Percentiles rank a stretch among this genome's conserved stretches.
phyloP scores from a whole-genome alignment of 2,797 vertebrate species.

The Gastrophryne carolinensis region DNA sequence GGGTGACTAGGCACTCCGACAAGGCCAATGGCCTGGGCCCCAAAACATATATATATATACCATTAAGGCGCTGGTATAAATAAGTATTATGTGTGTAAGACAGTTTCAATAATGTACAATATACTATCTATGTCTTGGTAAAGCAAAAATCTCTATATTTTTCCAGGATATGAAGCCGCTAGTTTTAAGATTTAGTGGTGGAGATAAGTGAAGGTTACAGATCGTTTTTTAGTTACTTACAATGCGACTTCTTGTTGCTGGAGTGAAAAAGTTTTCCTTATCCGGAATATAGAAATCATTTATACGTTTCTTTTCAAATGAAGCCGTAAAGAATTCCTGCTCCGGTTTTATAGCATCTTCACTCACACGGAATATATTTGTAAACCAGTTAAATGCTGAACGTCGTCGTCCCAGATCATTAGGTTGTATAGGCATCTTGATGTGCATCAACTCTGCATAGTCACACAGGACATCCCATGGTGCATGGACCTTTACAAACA shows the following conservation, averaged over 20 bases:
- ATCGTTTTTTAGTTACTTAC: conserved; percentile 70
- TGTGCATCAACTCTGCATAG: conserved; percentile 85
- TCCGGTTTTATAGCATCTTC: conserved; percentile 81
- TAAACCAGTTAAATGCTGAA: conserved; percentile 79
- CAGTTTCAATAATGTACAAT: background rate
- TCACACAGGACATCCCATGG: conserved; percentile 87
- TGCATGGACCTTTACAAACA: conserved; percentile 87
- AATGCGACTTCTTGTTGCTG: conserved; percentile 89
- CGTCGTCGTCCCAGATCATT: conserved; percentile 71
- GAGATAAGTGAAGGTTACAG: no score
- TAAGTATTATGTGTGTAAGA: background rate
- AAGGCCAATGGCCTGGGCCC: no score
- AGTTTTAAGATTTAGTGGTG: no score
- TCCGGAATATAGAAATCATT: conserved; percentile 78
- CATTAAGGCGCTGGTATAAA: no score
- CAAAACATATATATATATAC: no score
- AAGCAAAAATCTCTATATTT: no score
- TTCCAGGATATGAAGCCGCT: no score
- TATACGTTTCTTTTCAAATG: conserved; percentile 82
- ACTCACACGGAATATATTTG: conserved; percentile 78
- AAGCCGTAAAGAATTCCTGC: conserved; percentile 87
- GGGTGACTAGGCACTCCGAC: no score
- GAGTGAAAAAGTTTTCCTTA: conserved; percentile 83
- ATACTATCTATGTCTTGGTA: background rate
- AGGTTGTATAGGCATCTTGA: conserved; percentile 83